These are phyloP conservation scores for Philypnodon macrostomus DNA, from an alignment of 2,797 vertebrate species.

Conservation along the genomic window DNA sequence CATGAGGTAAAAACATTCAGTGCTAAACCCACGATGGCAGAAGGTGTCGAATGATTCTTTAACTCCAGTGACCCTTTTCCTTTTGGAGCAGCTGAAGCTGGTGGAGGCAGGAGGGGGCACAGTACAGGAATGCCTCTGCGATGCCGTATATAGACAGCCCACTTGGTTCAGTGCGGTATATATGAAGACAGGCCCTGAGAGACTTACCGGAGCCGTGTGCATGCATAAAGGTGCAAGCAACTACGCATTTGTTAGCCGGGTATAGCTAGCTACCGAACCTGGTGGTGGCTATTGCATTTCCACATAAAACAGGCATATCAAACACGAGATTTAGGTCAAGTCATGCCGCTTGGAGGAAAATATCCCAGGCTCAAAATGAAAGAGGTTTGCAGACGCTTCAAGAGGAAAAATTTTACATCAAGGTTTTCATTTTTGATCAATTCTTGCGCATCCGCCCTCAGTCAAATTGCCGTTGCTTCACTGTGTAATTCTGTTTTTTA, in stretches of 20 bases:
- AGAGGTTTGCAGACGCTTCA: slow-evolving; percentile 38
- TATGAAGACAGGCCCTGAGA: slow-evolving; percentile 48
- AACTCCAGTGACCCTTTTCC: slow-evolving; percentile 42
- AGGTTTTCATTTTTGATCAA: slow-evolving; percentile 44
- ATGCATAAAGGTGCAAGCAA: slow-evolving; percentile 36
- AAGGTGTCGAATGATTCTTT: slow-evolving; percentile 43
- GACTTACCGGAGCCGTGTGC: slow-evolving; percentile 32
- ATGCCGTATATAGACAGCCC: slow-evolving; percentile 45
- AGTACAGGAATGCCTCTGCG: slow-evolving; percentile 51
- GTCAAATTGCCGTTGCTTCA: slow-evolving; percentile 20
- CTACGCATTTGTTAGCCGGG: slow-evolving; percentile 28
- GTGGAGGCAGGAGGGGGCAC: slow-evolving; percentile 49
- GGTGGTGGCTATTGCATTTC: slow-evolving; percentile 46
- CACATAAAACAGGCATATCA: slow-evolving; percentile 45
- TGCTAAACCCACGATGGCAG: slow-evolving; percentile 12
- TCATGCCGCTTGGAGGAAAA: slow-evolving; percentile 50
- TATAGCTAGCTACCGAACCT: slow-evolving; percentile 28
- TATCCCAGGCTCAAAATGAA: slow-evolving; percentile 49
- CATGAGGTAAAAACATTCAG: slow-evolving; percentile 17
- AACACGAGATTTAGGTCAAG: slow-evolving; percentile 67
- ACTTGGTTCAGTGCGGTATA: slow-evolving; percentile 33
- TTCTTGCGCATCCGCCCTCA: slow-evolving; percentile 32
- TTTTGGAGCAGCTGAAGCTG: slow-evolving; percentile 48
- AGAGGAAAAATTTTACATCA: slow-evolving; percentile 34
- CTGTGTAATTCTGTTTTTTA: slow-evolving; percentile 40